Conservation (phyloP, 2,888 invertebrate species). For the Tenthredo amoena region DNA sequence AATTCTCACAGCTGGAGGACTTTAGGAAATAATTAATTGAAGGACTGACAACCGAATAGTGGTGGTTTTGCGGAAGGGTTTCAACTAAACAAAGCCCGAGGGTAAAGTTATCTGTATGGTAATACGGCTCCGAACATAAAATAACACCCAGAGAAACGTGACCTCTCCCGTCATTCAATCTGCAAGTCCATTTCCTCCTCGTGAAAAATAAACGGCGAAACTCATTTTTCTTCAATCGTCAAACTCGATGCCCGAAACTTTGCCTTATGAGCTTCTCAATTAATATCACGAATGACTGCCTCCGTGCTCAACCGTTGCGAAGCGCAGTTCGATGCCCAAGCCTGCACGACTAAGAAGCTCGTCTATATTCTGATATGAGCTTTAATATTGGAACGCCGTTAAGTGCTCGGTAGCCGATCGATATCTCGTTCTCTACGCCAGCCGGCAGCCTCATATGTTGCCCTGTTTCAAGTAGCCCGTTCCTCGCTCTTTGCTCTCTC, state of each 20-base stretch:
- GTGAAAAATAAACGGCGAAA: neutral
- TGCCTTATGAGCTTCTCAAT: constrained; percentile 19
- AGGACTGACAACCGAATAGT: constrained; percentile 10
- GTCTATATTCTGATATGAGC: constrained; percentile 54
- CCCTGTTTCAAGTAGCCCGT: constrained; percentile 33
- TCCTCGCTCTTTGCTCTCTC: constrained; percentile 6
- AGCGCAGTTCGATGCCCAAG: constrained; percentile 26
- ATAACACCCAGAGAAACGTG: neutral
- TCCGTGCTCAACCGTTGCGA: neutral
- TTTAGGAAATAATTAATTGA: constrained; percentile 37
- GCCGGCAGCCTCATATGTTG: constrained; percentile 50
- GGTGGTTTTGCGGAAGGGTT: neutral
- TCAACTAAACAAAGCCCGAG: neutral
- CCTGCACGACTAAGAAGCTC: constrained; percentile 48
- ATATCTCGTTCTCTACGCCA: constrained; percentile 44
- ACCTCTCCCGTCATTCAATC: neutral
- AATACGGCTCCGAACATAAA: neutral
- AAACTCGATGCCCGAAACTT: neutral
- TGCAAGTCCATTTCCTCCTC: neutral
- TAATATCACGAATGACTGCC: constrained; percentile 34
- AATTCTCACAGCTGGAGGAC: constrained; percentile 19
- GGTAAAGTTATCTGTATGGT: constrained; percentile 14
- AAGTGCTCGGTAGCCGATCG: constrained; percentile 52
- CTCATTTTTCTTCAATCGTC: neutral
- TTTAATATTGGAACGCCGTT: constrained; percentile 54